phyloP scores from a whole-genome alignment of 1,140 invertebrate species.

The Aphaenogaster floridana region DNA sequence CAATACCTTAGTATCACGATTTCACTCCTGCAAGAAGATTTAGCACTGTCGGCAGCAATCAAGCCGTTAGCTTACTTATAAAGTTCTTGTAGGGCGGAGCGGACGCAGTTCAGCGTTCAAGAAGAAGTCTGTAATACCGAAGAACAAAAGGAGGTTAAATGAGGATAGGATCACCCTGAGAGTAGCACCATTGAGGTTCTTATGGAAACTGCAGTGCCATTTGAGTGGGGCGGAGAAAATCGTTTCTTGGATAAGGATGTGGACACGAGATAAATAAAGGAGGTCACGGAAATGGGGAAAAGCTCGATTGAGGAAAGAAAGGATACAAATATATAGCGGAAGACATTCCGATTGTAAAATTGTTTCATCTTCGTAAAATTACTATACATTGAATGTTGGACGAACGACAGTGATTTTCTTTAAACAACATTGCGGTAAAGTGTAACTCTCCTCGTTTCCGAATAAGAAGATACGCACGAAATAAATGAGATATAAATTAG shows the following conservation, averaged over 20 bases:
- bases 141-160: slow-evolving; percentile 59
- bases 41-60: slow-evolving; percentile 48
- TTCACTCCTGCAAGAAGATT: slow-evolving; percentile 30
- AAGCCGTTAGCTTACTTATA: slow-evolving; percentile 55
- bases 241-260: slow-evolving; percentile 58
- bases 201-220: slow-evolving; percentile 62
- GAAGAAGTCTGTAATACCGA: slow-evolving; percentile 50
- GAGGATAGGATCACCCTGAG: slow-evolving; percentile 55
- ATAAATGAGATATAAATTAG: neutral
- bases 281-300: slow-evolving; percentile 10
- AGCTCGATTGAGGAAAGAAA: neutral
- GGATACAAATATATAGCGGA: slow-evolving; percentile 4
- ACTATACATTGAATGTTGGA: neutral
- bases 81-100: slow-evolving; percentile 29
- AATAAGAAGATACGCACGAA: neutral
- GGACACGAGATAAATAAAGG: slow-evolving; percentile 58
- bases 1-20: neutral
- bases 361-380: slow-evolving; percentile 7
- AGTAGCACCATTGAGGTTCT: slow-evolving; percentile 57
- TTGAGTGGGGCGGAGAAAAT: slow-evolving; percentile 58
- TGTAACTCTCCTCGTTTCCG: neutral
- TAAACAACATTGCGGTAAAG: neutral
- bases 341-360: neutral
- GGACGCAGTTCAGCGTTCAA: slow-evolving; percentile 27
- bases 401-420: neutral